A percentile compares a stretch with the other conserved stretches of the same genome.
phyloP scores from a whole-genome alignment of 2,113 vertebrate species.

The Dipodomys spectabilis region DNA sequence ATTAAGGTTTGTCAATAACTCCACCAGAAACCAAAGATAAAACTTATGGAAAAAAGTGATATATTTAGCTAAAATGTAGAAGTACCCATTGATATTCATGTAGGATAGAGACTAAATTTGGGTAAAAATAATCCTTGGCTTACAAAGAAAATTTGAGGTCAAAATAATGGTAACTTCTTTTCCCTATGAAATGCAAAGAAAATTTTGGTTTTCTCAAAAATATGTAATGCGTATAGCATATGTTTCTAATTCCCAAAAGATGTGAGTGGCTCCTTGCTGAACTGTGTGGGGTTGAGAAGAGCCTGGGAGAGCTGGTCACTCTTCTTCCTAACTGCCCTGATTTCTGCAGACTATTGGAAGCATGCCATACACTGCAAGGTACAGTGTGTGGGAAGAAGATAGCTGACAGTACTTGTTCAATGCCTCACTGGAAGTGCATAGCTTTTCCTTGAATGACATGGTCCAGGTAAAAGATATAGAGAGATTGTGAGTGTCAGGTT shows the following conservation, averaged over 20 bases:
- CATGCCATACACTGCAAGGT: not conserved
- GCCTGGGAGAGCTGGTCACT: not conserved
- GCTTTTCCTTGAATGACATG: constrained; percentile 40
- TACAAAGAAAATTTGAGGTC: not conserved
- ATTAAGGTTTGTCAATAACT: not conserved
- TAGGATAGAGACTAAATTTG: not conserved
- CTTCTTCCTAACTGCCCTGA: not conserved
- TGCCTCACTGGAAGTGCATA: constrained; percentile 59
- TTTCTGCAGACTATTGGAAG: not conserved
- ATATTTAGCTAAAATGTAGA: not conserved
- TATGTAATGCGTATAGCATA: not conserved
- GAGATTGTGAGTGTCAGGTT: not conserved
- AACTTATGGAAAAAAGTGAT: not conserved
- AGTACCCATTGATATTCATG: not conserved
- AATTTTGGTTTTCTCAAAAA: not conserved
- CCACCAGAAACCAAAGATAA: not conserved
- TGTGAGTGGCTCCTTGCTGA: not conserved
- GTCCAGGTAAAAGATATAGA: constrained; percentile 41
- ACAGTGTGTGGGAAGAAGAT: constrained; percentile 33
- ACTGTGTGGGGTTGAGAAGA: not conserved
- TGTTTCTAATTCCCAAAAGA: constrained; percentile 1
- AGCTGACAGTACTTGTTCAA: not conserved
- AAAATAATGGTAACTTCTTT: not conserved
- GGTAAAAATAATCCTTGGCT: not conserved
- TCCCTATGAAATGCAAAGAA: not conserved